Evolutionary conservation across 2,797 vertebrate genomes (phyloP), one percentile per base, ranked within the genome.

Genomic region (Fistularia commersonii): DNA sequence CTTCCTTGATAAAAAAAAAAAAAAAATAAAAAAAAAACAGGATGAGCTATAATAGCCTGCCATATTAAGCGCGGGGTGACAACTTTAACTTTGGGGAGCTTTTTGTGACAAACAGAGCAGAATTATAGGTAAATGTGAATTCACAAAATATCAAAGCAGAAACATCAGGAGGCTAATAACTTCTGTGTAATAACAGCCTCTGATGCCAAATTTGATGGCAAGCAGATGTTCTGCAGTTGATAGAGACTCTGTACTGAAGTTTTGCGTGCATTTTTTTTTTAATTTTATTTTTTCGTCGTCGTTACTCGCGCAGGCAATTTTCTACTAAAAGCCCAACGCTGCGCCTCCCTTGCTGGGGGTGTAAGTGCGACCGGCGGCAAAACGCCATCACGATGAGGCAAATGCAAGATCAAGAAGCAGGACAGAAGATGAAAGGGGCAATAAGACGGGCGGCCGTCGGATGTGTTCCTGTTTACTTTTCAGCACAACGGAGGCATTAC

Each of bases 211-310:
- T 69, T 74, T 72, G 67, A 81, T 76, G 70, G 67, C 53, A 9
- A 72, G 70, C 77, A 84, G 75, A 82, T 80, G 79, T 77, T 82
- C 66, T 42, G 58, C 52, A 64, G 65, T 54, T 50, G 79, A 80
- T 77, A 75, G 4, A 50, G 50, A 8, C 31, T 54, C 51, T 44
- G 55, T 38, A 14, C 43, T 38, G 41, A 15, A 40, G 45, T 61
- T 23, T 11, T 34, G 38, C 15, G 8, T 43, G 48, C 6, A 12
- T 45, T 15, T 14, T 40, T 6, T n/a, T n/a, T n/a, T n/a, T n/a
- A n/a, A n/a, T n/a, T n/a, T n/a, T n/a, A n/a, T n/a, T n/a, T n/a
- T n/a, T n/a, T n/a, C n/a, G n/a, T n/a, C n/a, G n/a, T n/a, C 38
- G 9, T 3, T 40, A 5, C 10, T 5, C 38, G 9, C 9, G 38